These are phyloP conservation scores for Papilio glaucus DNA, from an alignment of 1,140 invertebrate genomes.

Conservation along the genomic window DNA sequence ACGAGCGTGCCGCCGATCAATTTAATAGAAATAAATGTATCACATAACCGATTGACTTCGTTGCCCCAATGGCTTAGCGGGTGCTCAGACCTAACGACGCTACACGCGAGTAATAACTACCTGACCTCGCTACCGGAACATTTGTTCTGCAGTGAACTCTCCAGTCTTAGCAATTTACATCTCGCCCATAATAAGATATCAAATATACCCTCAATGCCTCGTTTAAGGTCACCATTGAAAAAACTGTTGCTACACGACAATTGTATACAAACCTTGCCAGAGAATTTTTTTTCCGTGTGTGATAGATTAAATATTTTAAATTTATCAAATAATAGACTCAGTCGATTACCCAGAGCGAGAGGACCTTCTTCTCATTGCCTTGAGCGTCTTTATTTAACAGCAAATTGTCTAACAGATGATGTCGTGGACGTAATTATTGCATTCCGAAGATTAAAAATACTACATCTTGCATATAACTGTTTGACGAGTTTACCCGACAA, in stretches of 20 bases:
- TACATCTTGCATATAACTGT: slow-evolving; percentile 92
- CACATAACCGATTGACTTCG: slow-evolving; percentile 89
- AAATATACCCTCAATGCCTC: slow-evolving; percentile 87
- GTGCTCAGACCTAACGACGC: slow-evolving; percentile 88
- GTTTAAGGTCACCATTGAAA: slow-evolving; percentile 86
- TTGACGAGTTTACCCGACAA: slow-evolving; percentile 89
- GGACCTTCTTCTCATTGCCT: slow-evolving; percentile 85
- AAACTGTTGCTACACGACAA: slow-evolving; percentile 91
- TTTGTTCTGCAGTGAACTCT: slow-evolving; percentile 88
- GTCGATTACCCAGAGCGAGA: slow-evolving; percentile 85
- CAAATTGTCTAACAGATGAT: slow-evolving; percentile 90
- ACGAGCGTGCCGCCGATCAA: slow-evolving; percentile 87
- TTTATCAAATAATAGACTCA: slow-evolving; percentile 90
- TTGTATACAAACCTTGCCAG: slow-evolving; percentile 88
- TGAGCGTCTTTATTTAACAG: slow-evolving; percentile 90
- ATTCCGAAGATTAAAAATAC: slow-evolving; percentile 86
- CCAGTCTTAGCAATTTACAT: slow-evolving; percentile 87
- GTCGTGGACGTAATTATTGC: slow-evolving; percentile 88
- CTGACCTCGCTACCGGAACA: slow-evolving; percentile 88
- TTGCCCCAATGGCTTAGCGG: slow-evolving; percentile 91
- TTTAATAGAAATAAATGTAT: slow-evolving; percentile 90
- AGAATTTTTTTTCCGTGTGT: slow-evolving; percentile 90
- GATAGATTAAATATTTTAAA: slow-evolving; percentile 89
- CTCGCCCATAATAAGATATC: slow-evolving; percentile 90
- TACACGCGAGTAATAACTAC: slow-evolving; percentile 90